These are phyloP conservation scores for Emydura subglobosa DNA, from an alignment of 2,113 vertebrate genomes.

Conservation along the genomic window DNA sequence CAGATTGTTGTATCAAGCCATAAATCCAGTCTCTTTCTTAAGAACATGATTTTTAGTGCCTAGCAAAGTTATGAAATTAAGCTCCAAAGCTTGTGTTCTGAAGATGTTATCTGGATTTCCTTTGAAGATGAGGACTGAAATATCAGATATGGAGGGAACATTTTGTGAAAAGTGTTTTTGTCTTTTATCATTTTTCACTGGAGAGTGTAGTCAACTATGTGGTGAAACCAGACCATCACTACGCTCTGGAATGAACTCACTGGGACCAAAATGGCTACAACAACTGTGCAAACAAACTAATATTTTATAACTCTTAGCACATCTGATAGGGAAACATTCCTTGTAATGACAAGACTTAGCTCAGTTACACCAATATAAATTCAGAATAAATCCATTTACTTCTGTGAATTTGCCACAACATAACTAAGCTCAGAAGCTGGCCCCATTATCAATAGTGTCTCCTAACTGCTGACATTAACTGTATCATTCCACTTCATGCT, in stretches of 20 bases:
- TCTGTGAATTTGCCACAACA: not conserved
- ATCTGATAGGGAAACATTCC: not conserved
- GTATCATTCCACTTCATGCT: not conserved
- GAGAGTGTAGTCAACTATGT: not conserved
- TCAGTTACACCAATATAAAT: not conserved
- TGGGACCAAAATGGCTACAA: not conserved
- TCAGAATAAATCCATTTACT: not conserved
- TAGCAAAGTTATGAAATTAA: not conserved
- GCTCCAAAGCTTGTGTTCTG: not conserved
- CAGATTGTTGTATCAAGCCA: not conserved
- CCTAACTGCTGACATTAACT: not conserved
- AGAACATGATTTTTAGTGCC: not conserved
- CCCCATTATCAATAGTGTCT: not conserved
- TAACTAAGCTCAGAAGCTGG: not conserved
- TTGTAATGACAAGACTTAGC: not conserved
- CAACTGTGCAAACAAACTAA: not conserved
- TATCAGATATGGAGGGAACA: not conserved
- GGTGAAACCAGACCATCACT: not conserved
- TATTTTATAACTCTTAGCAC: not conserved
- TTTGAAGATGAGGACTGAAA: not conserved
- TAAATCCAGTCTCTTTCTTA: not conserved
- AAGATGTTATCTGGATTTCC: not conserved
- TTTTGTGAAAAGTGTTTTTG: not conserved
- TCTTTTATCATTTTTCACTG: not conserved
- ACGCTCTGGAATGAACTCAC: not conserved